These are phyloP conservation scores for Serilophus lunatus DNA, from an alignment of 2,113 vertebrate genomes.

Conservation along the genomic window DNA sequence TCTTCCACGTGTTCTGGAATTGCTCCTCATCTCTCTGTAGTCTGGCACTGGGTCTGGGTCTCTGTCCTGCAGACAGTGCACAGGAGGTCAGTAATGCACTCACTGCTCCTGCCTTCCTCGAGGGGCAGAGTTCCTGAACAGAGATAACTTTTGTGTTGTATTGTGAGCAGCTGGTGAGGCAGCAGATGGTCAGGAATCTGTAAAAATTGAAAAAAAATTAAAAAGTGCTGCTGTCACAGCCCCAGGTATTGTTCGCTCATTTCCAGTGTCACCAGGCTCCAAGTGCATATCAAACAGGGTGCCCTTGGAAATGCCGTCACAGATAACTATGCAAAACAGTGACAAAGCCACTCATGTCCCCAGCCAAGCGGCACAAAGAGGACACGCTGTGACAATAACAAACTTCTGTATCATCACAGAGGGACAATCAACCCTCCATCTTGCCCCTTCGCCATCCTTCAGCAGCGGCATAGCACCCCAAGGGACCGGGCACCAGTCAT, in stretches of 20 bases:
- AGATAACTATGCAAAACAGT: neutral
- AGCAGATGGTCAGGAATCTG: slow-evolving; percentile 48
- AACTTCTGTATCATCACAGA: neutral
- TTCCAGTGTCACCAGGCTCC: neutral
- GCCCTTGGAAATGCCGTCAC: neutral
- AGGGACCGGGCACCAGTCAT: neutral
- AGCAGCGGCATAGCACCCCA: neutral
- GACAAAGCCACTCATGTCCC: neutral
- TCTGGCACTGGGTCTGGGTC: neutral
- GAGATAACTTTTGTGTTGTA: neutral
- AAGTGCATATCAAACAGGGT: slow-evolving; percentile 3
- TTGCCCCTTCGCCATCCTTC: neutral
- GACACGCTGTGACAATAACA: neutral
- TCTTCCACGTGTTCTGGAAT: neutral
- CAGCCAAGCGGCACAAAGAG: fast-evolving
- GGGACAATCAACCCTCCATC: neutral
- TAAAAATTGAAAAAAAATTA: neutral
- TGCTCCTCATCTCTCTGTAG: neutral
- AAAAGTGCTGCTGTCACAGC: neutral
- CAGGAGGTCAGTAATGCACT: neutral
- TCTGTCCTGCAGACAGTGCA: neutral
- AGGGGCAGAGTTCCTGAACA: neutral
- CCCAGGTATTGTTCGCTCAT: neutral
- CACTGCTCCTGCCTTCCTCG: neutral
- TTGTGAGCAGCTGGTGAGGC: slow-evolving; percentile 36